phyloP scores from a whole-genome alignment of 2,113 vertebrate species.

The Macaca mulatta region DNA sequence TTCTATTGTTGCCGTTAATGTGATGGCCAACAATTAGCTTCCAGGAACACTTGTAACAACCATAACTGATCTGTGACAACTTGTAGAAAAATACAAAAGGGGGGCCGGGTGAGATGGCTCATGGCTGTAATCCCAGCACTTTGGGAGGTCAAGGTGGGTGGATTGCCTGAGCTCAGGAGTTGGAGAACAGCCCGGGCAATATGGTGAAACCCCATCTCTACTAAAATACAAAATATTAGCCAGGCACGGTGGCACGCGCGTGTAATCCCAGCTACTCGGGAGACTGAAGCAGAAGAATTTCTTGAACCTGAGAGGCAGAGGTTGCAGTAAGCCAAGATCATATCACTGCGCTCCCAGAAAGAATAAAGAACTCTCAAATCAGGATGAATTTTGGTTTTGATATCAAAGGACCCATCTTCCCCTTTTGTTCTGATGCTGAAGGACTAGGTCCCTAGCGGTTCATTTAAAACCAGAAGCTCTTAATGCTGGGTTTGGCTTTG shows the following conservation, averaged over 20 bases:
- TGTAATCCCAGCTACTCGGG: too few relatives aligned
- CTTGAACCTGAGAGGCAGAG: too few relatives aligned
- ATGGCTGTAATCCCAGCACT: too few relatives aligned
- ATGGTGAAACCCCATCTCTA: too few relatives aligned
- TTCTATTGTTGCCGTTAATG: not conserved
- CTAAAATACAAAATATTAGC: too few relatives aligned
- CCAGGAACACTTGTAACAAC: not conserved
- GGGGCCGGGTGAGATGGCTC: too few relatives aligned
- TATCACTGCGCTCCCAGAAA: not conserved
- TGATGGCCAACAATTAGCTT: not conserved
- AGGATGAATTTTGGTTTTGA: conserved; percentile 31
- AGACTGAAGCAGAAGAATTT: too few relatives aligned
- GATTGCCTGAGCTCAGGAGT: too few relatives aligned
- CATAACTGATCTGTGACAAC: not conserved
- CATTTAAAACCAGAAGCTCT: fast-evolving
- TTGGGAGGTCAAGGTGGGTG: too few relatives aligned
- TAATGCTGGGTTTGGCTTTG: not conserved
- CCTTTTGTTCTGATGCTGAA: not conserved
- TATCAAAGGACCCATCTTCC: not conserved
- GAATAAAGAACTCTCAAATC: not conserved
- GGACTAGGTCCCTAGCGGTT: fast-evolving
- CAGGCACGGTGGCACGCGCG: fast-evolving
- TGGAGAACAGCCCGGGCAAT: too few relatives aligned
- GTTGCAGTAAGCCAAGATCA: too few relatives aligned
- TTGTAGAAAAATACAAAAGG: not conserved